Evolutionary conservation across 64 coral and sea anemone species (phyloP), one percentile per base, ranked within the genome.

Genomic region (Actinia equina): DNA sequence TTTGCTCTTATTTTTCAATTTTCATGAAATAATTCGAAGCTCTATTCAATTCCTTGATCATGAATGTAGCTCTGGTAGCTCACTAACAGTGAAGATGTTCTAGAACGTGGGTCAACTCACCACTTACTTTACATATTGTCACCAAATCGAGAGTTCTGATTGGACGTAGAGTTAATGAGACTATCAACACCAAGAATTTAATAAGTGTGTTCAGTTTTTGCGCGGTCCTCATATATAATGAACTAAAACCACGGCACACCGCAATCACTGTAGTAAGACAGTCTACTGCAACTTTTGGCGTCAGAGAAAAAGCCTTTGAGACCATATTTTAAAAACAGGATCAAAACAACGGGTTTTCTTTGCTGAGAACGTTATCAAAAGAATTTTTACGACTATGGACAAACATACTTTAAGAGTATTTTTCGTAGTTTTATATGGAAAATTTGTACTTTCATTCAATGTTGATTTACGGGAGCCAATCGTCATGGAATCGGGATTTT

Each of bases 391-490:
- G 41, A 74, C 69, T 12, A 74, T 74, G 69, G 69, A 74, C n/a
- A 41, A 41, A 26, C 23, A 15, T 27, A 42, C 41, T 74, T 3
- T 41, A 11, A 26, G 7, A 74, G 69, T 74, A 74, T 74, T 74
- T 74, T 74, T 74, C 7, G 26, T 74, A 74, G 3, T 74, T 15
- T 74, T 74, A 16, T 74, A 74, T 74, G 69, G 69, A 13, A 74
- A 74, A 41, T 2, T 74, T 41, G 26, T 74, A 41, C 69, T 82
- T 51, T 85, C 53, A n/a, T 85, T 85, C 17, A 85, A 85, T 41
- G 16, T 85, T 17, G 83, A 85, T 59, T 43, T 85, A 52, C 59
- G 16, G 19, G 83, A 85, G 10, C 83, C 83, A 20, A 54, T 85
- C 9, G 83, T 85, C 2, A 60, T 85, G 52, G 23, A 42, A 17